Evolutionary conservation across 2,797 vertebrate species (phyloP), one percentile per base, ranked within the genome.

Genomic region (Anguilla megastoma): DNA sequence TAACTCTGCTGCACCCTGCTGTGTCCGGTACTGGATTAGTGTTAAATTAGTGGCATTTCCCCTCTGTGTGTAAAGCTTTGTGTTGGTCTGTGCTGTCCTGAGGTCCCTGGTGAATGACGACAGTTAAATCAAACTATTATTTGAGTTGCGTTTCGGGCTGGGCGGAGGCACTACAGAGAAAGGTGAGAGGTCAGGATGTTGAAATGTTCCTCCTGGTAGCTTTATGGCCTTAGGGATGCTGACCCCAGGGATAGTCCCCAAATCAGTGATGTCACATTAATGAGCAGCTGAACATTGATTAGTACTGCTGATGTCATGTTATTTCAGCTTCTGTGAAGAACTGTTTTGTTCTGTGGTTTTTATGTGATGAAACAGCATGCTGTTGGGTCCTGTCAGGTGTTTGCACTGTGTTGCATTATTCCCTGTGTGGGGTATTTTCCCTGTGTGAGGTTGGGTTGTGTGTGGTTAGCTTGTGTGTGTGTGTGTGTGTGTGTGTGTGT

Each of bases 1-100:
- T 94, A 93, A 95, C 93, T 66, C 16, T 71, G 80, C 18, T 21
- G 41, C 27, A n/a, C 6, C n/a, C 63, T 54, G 50, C 24, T 33
- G 50, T 56, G 1, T 27, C 8, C 24, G n/a, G 45, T 48, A 50
- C n/a, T 50, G 48, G 48, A 48, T 50, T n/a, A 9, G 76, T n/a
- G 18, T 50, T 80, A 80, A 80, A 48, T 50, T n/a, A 24, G 76
- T 10, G 18, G 18, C 36, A 45, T 82, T 80, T 50, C 45, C 79
- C 79, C 79, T 50, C 12, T 45, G 3, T 82, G 21, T 71, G 60
- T 71, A 41, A 4, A 54, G 52, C 30, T 56, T 33, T 27, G 82
- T 41, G 6, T 5, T 48, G 52, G n/a, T 36, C 36, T 7, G 84
- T 27, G 82, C n/a, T 56, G 6, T 27, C 71, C 45, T 50, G 27